These are phyloP conservation scores for Podabrus alpinus DNA, from an alignment of 2,888 invertebrate species.

Conservation along the genomic window DNA sequence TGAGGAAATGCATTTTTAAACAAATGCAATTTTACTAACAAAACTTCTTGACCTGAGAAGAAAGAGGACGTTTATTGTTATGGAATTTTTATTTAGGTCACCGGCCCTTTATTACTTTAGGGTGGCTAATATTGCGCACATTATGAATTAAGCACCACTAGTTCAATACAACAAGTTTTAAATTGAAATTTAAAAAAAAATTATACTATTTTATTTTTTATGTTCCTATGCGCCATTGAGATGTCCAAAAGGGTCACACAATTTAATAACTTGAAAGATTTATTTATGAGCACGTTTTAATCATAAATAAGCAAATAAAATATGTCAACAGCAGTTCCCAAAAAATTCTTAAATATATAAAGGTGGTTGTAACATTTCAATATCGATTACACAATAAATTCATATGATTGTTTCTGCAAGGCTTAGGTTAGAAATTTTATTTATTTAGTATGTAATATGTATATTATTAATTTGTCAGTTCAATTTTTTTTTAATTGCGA, in stretches of 20 bases:
- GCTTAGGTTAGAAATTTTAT: not conserved
- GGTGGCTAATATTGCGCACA: not conserved
- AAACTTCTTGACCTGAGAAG: not conserved
- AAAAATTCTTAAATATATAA: not conserved
- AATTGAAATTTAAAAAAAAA: not conserved
- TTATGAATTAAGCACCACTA: not conserved
- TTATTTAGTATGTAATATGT: not conserved
- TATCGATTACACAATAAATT: not conserved
- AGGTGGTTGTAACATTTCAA: not conserved
- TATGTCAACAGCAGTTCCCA: not conserved
- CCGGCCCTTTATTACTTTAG: not conserved
- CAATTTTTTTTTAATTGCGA: not conserved
- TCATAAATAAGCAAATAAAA: not conserved
- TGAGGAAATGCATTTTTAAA: not conserved
- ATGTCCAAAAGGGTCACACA: not conserved
- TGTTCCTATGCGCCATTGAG: not conserved
- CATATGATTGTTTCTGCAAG: no score
- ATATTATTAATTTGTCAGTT: not conserved
- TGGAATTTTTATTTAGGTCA: not conserved
- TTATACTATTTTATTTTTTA: not conserved
- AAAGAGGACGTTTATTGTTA: not conserved
- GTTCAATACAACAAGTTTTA: not conserved
- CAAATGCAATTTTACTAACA: not conserved
- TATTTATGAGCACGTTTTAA: not conserved
- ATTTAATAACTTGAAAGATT: not conserved